Evolutionary conservation across 2,797 vertebrate species (phyloP), one percentile per base, ranked within the genome.

Genomic region (Galago senegalensis): DNA sequence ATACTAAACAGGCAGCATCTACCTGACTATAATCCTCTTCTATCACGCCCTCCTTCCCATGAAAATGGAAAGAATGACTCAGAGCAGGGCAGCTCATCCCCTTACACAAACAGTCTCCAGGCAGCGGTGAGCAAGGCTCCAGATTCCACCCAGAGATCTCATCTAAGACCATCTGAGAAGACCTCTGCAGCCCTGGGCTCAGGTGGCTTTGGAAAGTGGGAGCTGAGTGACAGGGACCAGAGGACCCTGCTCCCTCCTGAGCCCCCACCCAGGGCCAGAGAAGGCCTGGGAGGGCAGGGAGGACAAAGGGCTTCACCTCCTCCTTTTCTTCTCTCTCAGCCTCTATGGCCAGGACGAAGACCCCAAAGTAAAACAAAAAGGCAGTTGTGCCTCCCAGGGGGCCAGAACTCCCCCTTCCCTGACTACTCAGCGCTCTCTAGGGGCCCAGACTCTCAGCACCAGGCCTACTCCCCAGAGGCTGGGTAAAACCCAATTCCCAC

Each of bases 1-100:
- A 97, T 14, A 18, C 8, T 40, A 56, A 81, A 2, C 98, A 98
- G 98, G 87, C 93, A 7, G 7, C 72, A 34, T 86, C 73, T 7
- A 96, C 97, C 98, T 97, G 97, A 94, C 95, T 23, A 34, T 6
- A 49, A 31, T 40, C 87, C 58, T n/a, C 46, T 0, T 0, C 97
- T 65, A 21, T 4, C 97, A 5, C 4, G 58, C 87, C 10, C 1
- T 60, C 63, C 95, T 95, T 85, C 40, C 79, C 23, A 0, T 89
- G 20, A 27, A 97, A 91, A 96, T 0, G 3, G 97, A 95, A 97
- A 96, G 75, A 65, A 9, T 96, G 97, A 69, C 25, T 94, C 96
- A 67, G 81, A 79, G 31, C 25, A 2, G 23, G 67, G 18, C 73
- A 1, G 76, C 75, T 46, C 53, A n/a, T 7, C 58, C 58, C 92